Evolutionary conservation across 1,140 invertebrate species (phyloP), one percentile per base, ranked within the genome.

Genomic region (Chrysomallon squamiferum): DNA sequence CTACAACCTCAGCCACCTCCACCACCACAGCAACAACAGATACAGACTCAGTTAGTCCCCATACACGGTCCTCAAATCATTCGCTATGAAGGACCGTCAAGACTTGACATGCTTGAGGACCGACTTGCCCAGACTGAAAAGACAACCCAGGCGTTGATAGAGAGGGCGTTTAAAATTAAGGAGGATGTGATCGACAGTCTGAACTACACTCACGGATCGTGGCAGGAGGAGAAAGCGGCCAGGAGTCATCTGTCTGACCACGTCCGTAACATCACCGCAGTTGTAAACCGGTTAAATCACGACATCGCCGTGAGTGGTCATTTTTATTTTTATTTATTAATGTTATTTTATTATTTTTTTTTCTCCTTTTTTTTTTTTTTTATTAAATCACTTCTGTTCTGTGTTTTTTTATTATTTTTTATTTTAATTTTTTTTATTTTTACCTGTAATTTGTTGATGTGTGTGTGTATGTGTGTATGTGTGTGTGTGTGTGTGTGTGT

Each of bases 121-220:
- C 61, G 80, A 32, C 60, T 83, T 15, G 62, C 65, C n/a, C 73
- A 79, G 49, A 74, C 80, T 45, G 79, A 81, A 64, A 66, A 69
- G 33, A 82, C 72, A 35, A 69, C 76, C 32, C 74, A 76, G 58
- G 66, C 65, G 6, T 56, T 84, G 27, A 73, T 84, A 20, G 81
- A 84, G 47, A 68, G 75, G 61, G 82, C 84, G 1, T 77, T 80
- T 41, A 82, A 82, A 67, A 83, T 83, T 20, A 85, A 85, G 61
- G 82, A 85, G 45, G 83, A 85, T 72, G 77, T 85, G 11, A 79
- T 83, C 43, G 79, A 84, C 25, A 84, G 77, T 73, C 72, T 84
- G 41, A 82, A 81, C 70, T 77, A 79, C 45, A 83, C 78, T 9
- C 81, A 84, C 58, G 81, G 82, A 15, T 81, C 82, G 13, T 82